Conservation (phyloP, 2,113 vertebrate species). For the Cyprichromis sp. region DNA sequence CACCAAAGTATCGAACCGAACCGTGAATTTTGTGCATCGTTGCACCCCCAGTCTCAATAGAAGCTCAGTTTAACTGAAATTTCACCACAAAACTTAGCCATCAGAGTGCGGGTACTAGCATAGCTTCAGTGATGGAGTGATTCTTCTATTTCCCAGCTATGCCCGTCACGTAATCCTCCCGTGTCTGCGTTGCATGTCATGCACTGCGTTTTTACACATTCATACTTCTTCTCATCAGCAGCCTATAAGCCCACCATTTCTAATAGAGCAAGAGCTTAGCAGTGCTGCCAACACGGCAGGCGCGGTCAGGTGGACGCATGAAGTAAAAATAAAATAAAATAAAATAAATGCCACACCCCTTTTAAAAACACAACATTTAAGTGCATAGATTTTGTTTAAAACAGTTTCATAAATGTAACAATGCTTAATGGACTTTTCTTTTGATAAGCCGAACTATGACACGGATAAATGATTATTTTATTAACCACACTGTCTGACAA, state of each 20-base stretch:
- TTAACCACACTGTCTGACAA: neutral
- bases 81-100: neutral
- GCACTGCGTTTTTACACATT: neutral
- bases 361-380: neutral
- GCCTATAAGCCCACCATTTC: neutral
- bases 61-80: neutral
- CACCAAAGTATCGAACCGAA: no score
- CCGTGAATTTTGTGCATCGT: no score
- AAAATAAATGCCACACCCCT: neutral
- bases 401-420: neutral
- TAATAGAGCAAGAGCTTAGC: neutral
- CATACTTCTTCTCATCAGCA: neutral
- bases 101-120: neutral
- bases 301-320: neutral
- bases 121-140: neutral
- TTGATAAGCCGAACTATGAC: neutral
- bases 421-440: neutral
- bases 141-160: neutral
- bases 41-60: neutral
- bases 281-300: neutral
- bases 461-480: neutral
- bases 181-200: neutral
- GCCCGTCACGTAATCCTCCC: neutral
- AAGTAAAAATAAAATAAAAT: neutral
- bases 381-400: neutral